A percentile compares a stretch with the other conserved stretches of the same genome.
phyloP scores from a whole-genome alignment of 2,113 vertebrate genomes.

The Dascyllus trimaculatus region DNA sequence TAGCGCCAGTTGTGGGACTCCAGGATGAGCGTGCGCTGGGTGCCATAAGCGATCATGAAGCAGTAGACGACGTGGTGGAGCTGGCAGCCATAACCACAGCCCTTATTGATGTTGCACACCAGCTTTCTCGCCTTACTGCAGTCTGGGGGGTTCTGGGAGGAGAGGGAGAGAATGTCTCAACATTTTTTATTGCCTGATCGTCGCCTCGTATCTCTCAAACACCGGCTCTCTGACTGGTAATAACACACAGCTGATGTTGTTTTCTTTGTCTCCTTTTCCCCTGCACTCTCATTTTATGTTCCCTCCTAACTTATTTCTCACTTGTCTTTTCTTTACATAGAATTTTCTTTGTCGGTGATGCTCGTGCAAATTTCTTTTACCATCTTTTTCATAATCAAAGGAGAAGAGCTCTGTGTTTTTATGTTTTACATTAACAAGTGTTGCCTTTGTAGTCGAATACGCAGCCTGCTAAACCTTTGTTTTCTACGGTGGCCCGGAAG shows the following conservation, averaged over 20 bases:
- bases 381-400: neutral
- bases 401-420: neutral
- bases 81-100: constrained; percentile 98
- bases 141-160: constrained; percentile 93
- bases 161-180: constrained; percentile 47
- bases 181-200: constrained; percentile 71
- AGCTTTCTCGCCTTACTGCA: constrained; percentile 97
- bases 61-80: constrained; percentile 99
- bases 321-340: constrained; percentile 2
- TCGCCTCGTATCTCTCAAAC: constrained; percentile 52
- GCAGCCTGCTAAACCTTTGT: neutral
- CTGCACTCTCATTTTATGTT: constrained; percentile 2
- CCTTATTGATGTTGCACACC: constrained; percentile 99
- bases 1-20: constrained; percentile 99
- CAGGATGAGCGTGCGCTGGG: constrained; percentile 94
- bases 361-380: neutral
- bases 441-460: neutral
- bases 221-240: constrained; percentile 62
- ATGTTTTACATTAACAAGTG: neutral
- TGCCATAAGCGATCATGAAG: constrained; percentile 99
- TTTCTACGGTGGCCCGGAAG: too few relatives aligned
- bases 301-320: constrained; percentile 2
- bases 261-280: constrained; percentile 41
- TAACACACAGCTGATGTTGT: constrained; percentile 68
- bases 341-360: neutral